phyloP scores from a whole-genome alignment of 2,888 invertebrate genomes.

The Euspilapteryx auroguttella region DNA sequence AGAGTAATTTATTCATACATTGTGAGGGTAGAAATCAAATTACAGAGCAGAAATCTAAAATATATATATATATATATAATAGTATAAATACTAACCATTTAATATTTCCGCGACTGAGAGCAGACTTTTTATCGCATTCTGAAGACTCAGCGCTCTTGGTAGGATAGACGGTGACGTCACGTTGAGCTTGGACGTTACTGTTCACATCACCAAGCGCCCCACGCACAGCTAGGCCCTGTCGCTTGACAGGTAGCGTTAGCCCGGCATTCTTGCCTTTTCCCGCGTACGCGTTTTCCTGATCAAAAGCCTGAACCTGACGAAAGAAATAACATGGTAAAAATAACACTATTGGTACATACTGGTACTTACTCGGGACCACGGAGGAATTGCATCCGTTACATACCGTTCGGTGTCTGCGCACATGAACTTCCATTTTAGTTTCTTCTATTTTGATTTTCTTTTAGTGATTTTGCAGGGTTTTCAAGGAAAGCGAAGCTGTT shows the following conservation, averaged over 20 bases:
- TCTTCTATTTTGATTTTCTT: not conserved
- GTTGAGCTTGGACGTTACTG: conserved; percentile 32
- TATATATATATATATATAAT: too few species aligned
- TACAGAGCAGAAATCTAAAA: not conserved
- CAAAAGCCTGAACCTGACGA: conserved; percentile 25
- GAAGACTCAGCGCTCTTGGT: conserved; percentile 34
- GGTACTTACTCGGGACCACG: too few species aligned
- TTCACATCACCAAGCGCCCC: conserved; percentile 45
- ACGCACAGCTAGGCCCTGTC: conserved; percentile 26
- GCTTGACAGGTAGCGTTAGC: conserved; percentile 19
- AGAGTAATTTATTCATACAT: too few species aligned
- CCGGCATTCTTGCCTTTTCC: conserved; percentile 25
- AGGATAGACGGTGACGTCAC: conserved; percentile 19
- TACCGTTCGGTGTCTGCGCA: conserved; percentile 31
- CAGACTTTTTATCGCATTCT: conserved; percentile 39
- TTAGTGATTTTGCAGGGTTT: not conserved
- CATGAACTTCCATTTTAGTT: conserved; percentile 15
- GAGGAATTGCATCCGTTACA: too few species aligned
- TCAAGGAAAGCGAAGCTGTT: conserved; percentile 1
- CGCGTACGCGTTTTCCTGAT: conserved; percentile 38
- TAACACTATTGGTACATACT: too few species aligned
- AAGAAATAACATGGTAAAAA: conserved; percentile 1
- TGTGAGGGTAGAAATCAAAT: conserved; percentile 13
- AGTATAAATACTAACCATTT: conserved; percentile 33
- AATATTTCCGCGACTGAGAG: conserved; percentile 15